These are phyloP conservation scores for Drosophila recens DNA, from an alignment of 2,888 invertebrate species.

Conservation along the genomic window DNA sequence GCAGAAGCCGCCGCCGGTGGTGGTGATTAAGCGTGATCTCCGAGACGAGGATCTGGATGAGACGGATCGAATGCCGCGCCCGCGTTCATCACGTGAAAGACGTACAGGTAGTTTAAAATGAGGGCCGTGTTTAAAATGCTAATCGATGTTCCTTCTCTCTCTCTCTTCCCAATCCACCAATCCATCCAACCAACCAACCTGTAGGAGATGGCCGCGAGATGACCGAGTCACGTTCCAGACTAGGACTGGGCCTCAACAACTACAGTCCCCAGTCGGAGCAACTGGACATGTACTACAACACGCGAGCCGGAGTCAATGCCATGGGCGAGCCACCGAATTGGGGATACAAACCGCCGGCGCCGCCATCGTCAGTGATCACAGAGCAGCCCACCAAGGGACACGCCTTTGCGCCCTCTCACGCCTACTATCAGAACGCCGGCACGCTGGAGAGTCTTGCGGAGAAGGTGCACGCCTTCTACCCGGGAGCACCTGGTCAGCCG, in stretches of 20 bases:
- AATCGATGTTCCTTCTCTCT: constrained; percentile 59
- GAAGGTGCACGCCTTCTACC: constrained; percentile 95
- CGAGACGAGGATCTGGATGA: constrained; percentile 92
- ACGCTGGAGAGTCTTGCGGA: constrained; percentile 96
- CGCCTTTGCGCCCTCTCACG: constrained; percentile 90
- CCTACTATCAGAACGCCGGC: constrained; percentile 92
- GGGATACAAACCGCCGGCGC: constrained; percentile 85
- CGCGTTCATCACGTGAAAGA: constrained; percentile 85
- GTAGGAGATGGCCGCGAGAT: constrained; percentile 92
- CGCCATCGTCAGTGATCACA: constrained; percentile 92
- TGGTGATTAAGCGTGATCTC: constrained; percentile 95
- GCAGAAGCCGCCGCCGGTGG: constrained; percentile 95
- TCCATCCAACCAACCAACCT: background rate
- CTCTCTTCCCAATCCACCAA: constrained; percentile 1
- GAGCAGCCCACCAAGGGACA: constrained; percentile 96
- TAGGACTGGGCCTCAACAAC: constrained; percentile 90
- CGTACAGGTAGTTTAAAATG: constrained; percentile 85
- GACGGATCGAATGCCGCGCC: constrained; percentile 86
- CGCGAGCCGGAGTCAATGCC: constrained; percentile 89
- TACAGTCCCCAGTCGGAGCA: constrained; percentile 89
- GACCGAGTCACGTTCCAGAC: constrained; percentile 90
- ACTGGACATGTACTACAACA: constrained; percentile 93
- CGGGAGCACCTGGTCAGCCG: constrained; percentile 84
- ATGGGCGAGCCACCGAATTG: constrained; percentile 85
- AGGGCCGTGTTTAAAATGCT: constrained; percentile 80